Percentiles rank a stretch among this genome's conserved stretches.
phyloP scores from a whole-genome alignment of 2,113 vertebrate species.

The Petrocephalus zakoni region DNA sequence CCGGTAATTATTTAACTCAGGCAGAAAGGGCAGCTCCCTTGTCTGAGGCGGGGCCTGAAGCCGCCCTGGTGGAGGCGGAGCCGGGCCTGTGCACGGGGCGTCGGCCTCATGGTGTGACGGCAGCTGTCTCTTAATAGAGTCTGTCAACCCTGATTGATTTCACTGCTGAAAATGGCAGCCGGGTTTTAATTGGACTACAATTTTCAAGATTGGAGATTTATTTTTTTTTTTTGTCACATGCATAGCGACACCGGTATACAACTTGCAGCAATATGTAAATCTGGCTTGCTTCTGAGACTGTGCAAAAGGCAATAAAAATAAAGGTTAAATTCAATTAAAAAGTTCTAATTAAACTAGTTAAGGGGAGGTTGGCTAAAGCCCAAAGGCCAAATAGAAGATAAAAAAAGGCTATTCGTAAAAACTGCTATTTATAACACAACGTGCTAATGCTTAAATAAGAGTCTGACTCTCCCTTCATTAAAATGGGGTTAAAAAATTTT shows the following conservation, averaged over 20 bases:
- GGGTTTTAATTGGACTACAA: slow-evolving; percentile 41
- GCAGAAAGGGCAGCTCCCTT: neutral
- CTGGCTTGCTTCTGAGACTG: neutral
- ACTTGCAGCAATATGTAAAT: neutral
- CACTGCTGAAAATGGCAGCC: slow-evolving; percentile 31
- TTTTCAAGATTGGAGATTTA: neutral
- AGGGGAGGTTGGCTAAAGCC: neutral
- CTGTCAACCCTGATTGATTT: slow-evolving; percentile 45
- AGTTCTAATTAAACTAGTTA: neutral
- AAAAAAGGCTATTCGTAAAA: neutral
- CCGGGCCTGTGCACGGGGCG: slow-evolving; percentile 26
- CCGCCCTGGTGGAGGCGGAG: slow-evolving; percentile 32
- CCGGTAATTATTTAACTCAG: neutral
- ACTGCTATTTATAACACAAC: neutral
- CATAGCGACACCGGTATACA: neutral
- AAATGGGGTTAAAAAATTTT: no score
- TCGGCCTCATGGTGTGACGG: slow-evolving; percentile 40
- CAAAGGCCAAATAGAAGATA: neutral
- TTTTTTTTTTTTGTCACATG: neutral
- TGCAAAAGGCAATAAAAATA: neutral
- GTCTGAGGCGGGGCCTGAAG: neutral
- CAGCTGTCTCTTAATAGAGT: slow-evolving; percentile 45
- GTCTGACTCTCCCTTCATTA: neutral
- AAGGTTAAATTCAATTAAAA: neutral
- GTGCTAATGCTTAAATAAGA: neutral